Evolutionary conservation across 2,113 vertebrate species (phyloP), one percentile per base, ranked within the genome.

Genomic region (Ammodramus savannarum): DNA sequence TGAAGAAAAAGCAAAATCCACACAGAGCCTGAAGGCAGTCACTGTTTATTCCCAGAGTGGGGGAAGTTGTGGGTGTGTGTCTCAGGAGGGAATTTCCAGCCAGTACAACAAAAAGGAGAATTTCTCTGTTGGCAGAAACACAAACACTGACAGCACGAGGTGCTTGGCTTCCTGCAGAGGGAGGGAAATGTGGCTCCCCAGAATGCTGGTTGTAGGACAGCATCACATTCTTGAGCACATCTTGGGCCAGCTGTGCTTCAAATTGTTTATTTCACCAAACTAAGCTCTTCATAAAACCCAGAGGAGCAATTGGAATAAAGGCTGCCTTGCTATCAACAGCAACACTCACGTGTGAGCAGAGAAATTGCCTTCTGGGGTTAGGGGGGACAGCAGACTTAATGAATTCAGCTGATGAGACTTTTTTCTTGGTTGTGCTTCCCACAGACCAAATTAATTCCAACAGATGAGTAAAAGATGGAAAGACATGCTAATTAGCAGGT

Each of bases 381-480:
- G 8, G 16, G 75, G 54, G 29, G 21, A 83, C 55, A 92, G 59
- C 27, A 90, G 58, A 52, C 29, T 62, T 83, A 65, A 83, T 79
- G 84, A 76, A 69, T 85, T 69, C 73, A 89, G 55, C 73, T 76
- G 43, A 77, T 66, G 38, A 77, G 55, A 49, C 49, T 95, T 90
- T 34, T 67, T 54, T 68, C 66, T 87, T 88, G 55, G 16, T 68
- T 58, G 29, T 81, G 68, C 76, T 89, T 93, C 72, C 86, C 80
- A 89, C 46, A 3, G 81, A 77, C 16, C 43, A 81, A 81, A 95
- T 92, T 83, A 86, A 90, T 94, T 92, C 61, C 46, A 80, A n/a
- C 26, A 77, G 63, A 67, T 89, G 74, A 89, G 65, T 49, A 84
- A 87, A 95, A 91, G 80, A 95, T 86, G 73, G 63, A 55, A 86